Evolutionary conservation across 2,113 vertebrate genomes (phyloP).

Genomic region (Spea bombifrons): DNA sequence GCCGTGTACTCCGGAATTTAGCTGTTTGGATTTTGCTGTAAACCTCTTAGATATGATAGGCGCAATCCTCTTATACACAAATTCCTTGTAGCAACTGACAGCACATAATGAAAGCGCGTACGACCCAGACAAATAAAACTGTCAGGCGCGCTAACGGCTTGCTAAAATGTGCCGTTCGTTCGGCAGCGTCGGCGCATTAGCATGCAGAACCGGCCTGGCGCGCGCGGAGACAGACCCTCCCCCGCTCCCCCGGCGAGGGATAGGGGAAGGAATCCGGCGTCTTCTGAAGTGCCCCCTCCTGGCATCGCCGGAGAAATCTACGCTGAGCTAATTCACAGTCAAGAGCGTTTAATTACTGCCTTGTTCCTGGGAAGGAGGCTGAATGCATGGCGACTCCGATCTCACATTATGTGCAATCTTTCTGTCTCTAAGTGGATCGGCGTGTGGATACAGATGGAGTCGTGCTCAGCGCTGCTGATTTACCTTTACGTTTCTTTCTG

Average conservation of each 20-base stretch:
- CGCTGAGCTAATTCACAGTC: neutral
- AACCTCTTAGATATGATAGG: conserved; percentile 66
- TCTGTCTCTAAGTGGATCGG: neutral
- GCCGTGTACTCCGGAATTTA: conserved; percentile 47
- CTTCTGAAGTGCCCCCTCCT: neutral
- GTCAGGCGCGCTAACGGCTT: conserved; percentile 51
- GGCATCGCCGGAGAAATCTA: neutral
- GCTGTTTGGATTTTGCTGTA: conserved; percentile 62
- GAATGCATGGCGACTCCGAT: neutral
- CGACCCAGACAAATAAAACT: conserved; percentile 62
- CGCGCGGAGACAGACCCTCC: neutral
- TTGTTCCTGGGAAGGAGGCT: neutral
- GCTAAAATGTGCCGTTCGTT: neutral
- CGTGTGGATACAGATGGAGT: no score
- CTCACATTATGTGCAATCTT: neutral
- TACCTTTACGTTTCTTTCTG: no score
- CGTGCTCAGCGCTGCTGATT: no score
- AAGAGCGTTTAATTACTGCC: neutral
- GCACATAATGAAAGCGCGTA: conserved; percentile 66
- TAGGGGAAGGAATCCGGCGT: neutral
- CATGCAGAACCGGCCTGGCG: neutral
- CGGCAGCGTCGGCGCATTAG: neutral
- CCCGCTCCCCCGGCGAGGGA: neutral
- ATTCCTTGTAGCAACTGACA: conserved; percentile 65
- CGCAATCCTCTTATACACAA: conserved; percentile 67